Conservation (phyloP, 2,113 vertebrate genomes). For the Rhabdomys dilectus region DNA sequence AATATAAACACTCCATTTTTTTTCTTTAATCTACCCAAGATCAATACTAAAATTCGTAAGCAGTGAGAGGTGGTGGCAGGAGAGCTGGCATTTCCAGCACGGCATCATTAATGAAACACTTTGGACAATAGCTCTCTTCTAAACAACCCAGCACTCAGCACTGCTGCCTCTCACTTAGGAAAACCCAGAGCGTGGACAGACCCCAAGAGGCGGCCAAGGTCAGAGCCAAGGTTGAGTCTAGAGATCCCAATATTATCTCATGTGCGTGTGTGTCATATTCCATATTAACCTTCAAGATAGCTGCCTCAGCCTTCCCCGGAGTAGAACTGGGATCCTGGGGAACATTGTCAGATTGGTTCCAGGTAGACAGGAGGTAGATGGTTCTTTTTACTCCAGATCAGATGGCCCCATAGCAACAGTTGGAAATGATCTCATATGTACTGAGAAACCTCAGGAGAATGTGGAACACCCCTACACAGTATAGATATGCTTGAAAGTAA, state of each 20-base stretch:
- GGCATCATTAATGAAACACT: slow-evolving; percentile 63
- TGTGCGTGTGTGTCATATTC: background rate
- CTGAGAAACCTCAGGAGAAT: background rate
- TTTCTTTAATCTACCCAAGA: slow-evolving; percentile 59
- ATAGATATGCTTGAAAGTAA: background rate
- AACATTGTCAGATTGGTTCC: background rate
- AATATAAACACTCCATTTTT: slow-evolving; percentile 67
- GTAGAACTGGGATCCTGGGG: too few species aligned
- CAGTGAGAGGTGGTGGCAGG: slow-evolving; percentile 1
- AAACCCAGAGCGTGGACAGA: background rate
- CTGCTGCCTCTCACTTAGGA: background rate
- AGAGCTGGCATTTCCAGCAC: slow-evolving; percentile 10
- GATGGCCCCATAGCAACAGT: background rate
- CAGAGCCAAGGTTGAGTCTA: background rate
- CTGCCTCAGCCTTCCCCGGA: background rate
- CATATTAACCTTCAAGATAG: background rate
- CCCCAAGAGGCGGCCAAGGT: background rate
- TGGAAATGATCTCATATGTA: rapidly evolving
- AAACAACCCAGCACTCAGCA: background rate
- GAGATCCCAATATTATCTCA: background rate
- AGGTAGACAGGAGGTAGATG: background rate
- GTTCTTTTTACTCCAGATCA: background rate
- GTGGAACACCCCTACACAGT: background rate
- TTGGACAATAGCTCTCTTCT: background rate
- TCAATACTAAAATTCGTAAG: slow-evolving; percentile 43